Base-by-base conservation (phyloP, 92 coral and sea anemone species). In the Porites evermanni region DNA sequence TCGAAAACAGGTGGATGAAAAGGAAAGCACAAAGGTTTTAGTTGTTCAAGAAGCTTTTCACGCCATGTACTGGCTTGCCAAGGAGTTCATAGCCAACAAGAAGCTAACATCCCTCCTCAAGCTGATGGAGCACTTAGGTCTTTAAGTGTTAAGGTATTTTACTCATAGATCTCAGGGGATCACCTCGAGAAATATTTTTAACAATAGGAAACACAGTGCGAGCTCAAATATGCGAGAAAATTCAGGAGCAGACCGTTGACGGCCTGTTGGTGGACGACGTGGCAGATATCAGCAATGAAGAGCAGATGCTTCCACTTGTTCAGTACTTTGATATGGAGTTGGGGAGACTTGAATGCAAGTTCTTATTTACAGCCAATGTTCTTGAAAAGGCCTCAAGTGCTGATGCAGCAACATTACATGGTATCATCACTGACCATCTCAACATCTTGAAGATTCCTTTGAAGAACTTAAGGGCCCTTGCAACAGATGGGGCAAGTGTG, bases 401-500 rank as follows among this genome's bases (percentile, higher is more conserved):
- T 70, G 87, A 70, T 83, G 87, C 80, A 63, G 7, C 71, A 72
- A 70, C 79, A n/a, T 83, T 60, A 61, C 81, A 61, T 60, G 81
- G 81, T 77, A 18, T 72, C 23, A 70, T 83, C 71, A 83, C 87
- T 80, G 63, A 67, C 26, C 64, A 80, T 10, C 85, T 80, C 68
- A 50, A 80, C 8, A 20, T 11, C 19, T 7, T 64, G 44, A 80
- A 80, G 65, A 80, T 80, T 68, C 74, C 85, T 18, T 66, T 80
- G 32, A 80, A 80, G 74, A 80, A 84, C 74, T 61, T 74, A 84
- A 74, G 88, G 32, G 88, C 81, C 65, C 80, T 84, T 61, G 77
- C 88, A 64, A 84, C 82, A n/a, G 88, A 84, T 75, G 88, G 88
- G 67, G 81, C 88, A 84, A 75, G 66, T 73, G 82, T 85, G 13